Base-by-base conservation (phyloP, 2,113 vertebrate species). In the Clarias magur region DNA sequence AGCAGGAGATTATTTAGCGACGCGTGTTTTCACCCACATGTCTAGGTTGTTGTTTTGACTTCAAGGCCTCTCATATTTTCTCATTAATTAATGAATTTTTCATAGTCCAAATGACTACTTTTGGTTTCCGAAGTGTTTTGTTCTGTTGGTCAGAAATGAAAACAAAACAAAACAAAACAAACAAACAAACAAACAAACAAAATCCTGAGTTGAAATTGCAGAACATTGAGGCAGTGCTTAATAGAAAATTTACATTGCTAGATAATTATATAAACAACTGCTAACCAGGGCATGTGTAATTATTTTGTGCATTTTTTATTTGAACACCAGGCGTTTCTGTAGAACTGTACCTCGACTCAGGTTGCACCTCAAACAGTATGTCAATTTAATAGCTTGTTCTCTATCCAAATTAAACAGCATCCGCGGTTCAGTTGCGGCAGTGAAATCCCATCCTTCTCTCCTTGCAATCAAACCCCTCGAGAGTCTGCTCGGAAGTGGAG, bases 361-460 rank as follows among this genome's bases (percentile, higher is more conserved):
- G 19, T 79, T n/a, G 6, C n/a, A 17, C 54, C n/a, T 57, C 54
- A 30, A 48, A 48, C 48, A 48, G 48, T 57, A 34, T 80, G 76
- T 80, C 76, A 80, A 60, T 60, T 59, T 60, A 80, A n/a, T 56
- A 60, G 79, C 79, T 80, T 80, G 56, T 19, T 38, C 79, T 2
- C 79, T 21, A 80, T 60, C 57, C 56, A 80, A 80, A 80, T 80
- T 30, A 80, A 80, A 80, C 53, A 38, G 19, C 56, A 59, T 21
- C 9, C n/a, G 57, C 5, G 57, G 56, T 80, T 80, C 79, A 12
- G 16, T 80, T 19, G 17, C 78, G 57, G 78, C 54, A 34, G 27
- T 21, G 79, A 80, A 60, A 80, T 80, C 27, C 79, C 60, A 60
- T 60, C 56, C 79, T 34, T 80, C 79, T 60, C 79, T 80, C 56